Evolutionary conservation across 2,888 invertebrate species (phyloP), one percentile per base, ranked within the genome.

Genomic region (Merodon equestris): DNA sequence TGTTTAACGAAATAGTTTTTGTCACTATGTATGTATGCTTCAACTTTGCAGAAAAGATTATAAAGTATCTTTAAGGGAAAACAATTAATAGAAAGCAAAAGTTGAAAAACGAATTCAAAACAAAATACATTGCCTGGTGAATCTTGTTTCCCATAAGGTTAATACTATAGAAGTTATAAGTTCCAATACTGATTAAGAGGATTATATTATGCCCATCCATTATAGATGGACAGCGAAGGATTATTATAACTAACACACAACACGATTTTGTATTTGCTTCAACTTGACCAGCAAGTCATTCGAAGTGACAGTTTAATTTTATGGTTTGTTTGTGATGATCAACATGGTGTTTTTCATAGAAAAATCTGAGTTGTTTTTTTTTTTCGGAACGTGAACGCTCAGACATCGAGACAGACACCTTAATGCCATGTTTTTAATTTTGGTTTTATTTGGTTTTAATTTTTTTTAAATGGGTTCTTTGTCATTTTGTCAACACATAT

Each of bases 231-330:
- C 56, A 42, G 34, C 14, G 48, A 61, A 71, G 63, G 48, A 63
- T 51, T 53, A 64, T 64, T 51, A 44, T 40, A 71, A 40, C 40
- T 40, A 54, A 64, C 57, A 57, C 27, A 38, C 44, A 27, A 57
- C 34, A 56, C 57, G 18, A 61, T 51, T 64, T 63, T 51, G 50
- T 57, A 51, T 72, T 64, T 45, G 38, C 36, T 51, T 57, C 4
- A 57, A 72, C 51, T 54, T 68, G 67, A 81, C 81, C 74, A 83
- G 83, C 83, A 86, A 87, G 86, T 84, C 86, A 88, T 88, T 84
- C 86, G 86, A 88, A 86, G 86, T 88, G 88, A 88, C 88, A 88
- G 88, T 88, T 88, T 88, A 88, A 88, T 88, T 88, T 88, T 88
- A 88, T 88, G 88, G 86, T 88, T 87, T 87, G 87, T 87, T 87